phyloP scores from a whole-genome alignment of 2,113 vertebrate genomes.

The Ahaetulla prasina region DNA sequence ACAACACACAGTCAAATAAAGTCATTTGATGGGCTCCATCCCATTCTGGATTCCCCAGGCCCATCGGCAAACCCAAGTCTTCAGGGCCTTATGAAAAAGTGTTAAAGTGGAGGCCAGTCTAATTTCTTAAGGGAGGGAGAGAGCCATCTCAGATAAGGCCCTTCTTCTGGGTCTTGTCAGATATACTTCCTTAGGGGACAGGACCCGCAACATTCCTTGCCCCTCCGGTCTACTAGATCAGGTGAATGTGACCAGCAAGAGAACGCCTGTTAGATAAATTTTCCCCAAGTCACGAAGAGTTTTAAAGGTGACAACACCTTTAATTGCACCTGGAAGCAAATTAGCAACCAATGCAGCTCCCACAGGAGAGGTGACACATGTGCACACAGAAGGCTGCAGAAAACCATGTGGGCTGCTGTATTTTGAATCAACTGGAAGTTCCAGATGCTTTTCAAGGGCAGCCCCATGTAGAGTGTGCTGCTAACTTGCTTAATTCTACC shows the following conservation, averaged over 20 bases:
- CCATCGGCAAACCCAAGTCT: neutral
- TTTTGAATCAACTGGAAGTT: neutral
- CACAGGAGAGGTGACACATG: neutral
- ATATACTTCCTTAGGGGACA: neutral
- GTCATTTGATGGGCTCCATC: neutral
- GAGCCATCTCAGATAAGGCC: too few relatives aligned
- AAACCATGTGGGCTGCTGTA: neutral
- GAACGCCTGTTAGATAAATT: neutral
- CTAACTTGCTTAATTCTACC: neutral
- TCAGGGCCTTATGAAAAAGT: neutral
- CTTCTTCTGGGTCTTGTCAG: neutral
- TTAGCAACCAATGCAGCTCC: neutral
- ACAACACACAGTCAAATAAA: neutral
- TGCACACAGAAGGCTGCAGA: neutral
- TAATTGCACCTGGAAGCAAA: neutral
- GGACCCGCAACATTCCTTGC: neutral
- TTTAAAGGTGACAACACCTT: neutral
- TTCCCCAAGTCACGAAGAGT: neutral
- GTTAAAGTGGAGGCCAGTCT: neutral
- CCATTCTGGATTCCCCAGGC: neutral
- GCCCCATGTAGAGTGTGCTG: neutral
- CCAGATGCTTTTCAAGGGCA: neutral
- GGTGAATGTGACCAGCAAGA: neutral
- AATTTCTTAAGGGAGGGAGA: neutral
- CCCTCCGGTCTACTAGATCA: neutral